Evolutionary conservation across 2,797 vertebrate genomes (phyloP).

Genomic region (Poecilia gillii): DNA sequence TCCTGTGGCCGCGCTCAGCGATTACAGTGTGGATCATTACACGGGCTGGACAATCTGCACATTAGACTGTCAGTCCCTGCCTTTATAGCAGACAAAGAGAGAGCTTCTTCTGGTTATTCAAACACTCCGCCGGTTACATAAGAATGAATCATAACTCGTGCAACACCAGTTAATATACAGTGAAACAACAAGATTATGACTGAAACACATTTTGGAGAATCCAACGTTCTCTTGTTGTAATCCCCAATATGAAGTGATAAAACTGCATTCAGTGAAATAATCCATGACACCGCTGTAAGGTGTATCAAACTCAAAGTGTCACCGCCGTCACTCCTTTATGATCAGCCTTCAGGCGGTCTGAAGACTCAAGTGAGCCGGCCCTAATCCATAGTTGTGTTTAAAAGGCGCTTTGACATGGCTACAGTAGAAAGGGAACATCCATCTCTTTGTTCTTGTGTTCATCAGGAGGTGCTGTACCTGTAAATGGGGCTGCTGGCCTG

Average conservation of each 20-base stretch:
- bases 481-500: conserved; percentile 74
- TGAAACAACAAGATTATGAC: conserved; percentile 54
- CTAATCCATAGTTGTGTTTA: conserved; percentile 70
- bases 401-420: conserved; percentile 58
- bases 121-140: conserved; percentile 68
- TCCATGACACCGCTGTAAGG: conserved; percentile 41
- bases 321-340: conserved; percentile 39
- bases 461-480: conserved; percentile 79
- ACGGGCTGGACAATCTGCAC: conserved; percentile 50
- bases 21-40: conserved; percentile 76
- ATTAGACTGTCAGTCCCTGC: conserved; percentile 49
- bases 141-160: conserved; percentile 68
- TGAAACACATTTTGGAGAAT: conserved; percentile 44
- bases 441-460: conserved; percentile 77
- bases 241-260: conserved; percentile 50
- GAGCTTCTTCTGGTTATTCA: conserved; percentile 67
- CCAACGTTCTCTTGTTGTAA: conserved; percentile 27
- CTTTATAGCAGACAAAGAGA: conserved; percentile 62
- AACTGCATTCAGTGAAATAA: conserved; percentile 52
- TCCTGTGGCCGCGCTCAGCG: conserved; percentile 69
- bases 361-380: conserved; percentile 51
- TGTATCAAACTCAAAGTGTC: conserved; percentile 59
- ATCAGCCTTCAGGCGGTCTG: conserved; percentile 51
- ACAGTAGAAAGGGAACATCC: conserved; percentile 67
- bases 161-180: conserved; percentile 48